Evolutionary conservation across 2,797 vertebrate species (phyloP).

Genomic region (Synaphobranchus kaupii): DNA sequence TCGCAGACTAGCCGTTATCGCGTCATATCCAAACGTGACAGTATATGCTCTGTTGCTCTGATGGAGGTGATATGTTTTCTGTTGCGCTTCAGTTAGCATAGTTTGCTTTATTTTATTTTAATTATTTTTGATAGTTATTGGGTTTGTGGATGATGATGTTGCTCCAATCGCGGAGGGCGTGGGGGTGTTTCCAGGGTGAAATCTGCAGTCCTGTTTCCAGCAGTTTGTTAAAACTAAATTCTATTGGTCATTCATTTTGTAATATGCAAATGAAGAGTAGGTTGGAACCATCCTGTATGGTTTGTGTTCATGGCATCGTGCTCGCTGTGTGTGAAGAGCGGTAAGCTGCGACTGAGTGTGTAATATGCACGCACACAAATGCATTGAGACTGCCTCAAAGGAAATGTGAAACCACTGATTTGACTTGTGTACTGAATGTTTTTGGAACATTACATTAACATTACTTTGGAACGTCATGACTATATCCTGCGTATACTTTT

Average conservation of each 20-base stretch:
- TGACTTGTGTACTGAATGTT: constrained; percentile 16
- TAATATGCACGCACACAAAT: background rate
- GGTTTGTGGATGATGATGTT: background rate
- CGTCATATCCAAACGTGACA: background rate
- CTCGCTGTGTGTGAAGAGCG: background rate
- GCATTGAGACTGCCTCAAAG: background rate
- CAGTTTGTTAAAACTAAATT: background rate
- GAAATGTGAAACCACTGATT: background rate
- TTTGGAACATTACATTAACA: background rate
- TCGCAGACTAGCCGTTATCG: background rate
- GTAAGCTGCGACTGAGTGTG: background rate
- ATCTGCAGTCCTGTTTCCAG: background rate
- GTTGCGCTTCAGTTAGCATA: background rate
- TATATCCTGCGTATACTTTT: background rate
- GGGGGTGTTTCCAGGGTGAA: background rate
- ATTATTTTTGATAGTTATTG: background rate
- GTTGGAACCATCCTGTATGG: background rate
- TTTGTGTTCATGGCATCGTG: background rate
- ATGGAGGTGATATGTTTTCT: background rate
- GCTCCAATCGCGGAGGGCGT: background rate
- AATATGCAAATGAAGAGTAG: background rate
- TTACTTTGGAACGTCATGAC: background rate
- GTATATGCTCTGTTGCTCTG: background rate
- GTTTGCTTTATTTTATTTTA: background rate
- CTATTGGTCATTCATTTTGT: background rate